Base-by-base conservation (phyloP, 1,140 invertebrate species). In the Portunus trituberculatus region DNA sequence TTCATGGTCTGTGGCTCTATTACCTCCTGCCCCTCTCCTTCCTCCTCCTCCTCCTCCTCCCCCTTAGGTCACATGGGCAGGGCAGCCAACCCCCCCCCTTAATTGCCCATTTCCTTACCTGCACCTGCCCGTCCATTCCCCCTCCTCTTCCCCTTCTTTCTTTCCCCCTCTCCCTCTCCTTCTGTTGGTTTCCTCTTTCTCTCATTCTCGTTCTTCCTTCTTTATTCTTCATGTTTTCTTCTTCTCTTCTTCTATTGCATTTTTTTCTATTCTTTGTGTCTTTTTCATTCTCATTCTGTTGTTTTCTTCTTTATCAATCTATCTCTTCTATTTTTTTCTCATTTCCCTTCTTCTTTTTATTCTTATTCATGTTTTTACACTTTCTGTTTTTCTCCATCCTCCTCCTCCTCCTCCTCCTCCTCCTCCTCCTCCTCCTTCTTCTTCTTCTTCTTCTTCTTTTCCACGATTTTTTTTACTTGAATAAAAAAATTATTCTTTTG, bases 61-160 rank as follows among this genome's bases (percentile, higher is more conserved):
- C 67, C 67, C 67, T 76, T n/a, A n/a, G 52, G 52, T 59, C 52
- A 20, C 12, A 12, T 20, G 16, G 52, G 52, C 52, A 59, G 52
- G 52, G 52, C 52, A 59, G 20, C 20, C n/a, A 76, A 76, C 67
- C n/a, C 67, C 20, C n/a, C 48, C 59, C 67, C 20, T 76, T 76
- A n/a, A 76, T 76, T 76, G 67, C 20, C 25, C 67, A 76, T 76
- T 76, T 76, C 67, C 67, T 76, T 76, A 76, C 67, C n/a, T 76
- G 67, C 67, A 76, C 67, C 67, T 76, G 67, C 67, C 67, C 67
- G 2, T 76, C 67, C n/a, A 20, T 76, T n/a, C 20, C 67, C 20
- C n/a, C 20, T 20, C 6, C 6, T 20, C n/a, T 20, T 20, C 67
- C n/a, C 20, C 67, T 25, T 20, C 1, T n/a, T 76, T n/a, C 20